Conservation (phyloP, 2,888 invertebrate species). For the Protodeltote pygarga region DNA sequence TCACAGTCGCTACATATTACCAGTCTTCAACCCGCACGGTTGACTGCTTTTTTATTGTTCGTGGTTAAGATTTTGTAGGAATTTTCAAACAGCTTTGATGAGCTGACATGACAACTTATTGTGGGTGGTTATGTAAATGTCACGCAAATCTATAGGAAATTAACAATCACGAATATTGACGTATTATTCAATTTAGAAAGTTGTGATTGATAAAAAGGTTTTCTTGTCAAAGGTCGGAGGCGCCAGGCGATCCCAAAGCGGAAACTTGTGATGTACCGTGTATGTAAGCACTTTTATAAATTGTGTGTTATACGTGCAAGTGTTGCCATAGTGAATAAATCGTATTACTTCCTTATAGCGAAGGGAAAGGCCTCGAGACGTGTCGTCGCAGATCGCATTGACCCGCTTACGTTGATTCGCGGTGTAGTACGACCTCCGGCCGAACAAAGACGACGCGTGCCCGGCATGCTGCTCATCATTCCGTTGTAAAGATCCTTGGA, state of each 20-base stretch:
- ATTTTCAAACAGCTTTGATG: conserved; percentile 6
- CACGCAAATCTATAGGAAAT: conserved; percentile 12
- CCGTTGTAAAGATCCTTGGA: conserved; percentile 41
- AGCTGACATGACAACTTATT: neutral
- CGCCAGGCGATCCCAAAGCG: conserved; percentile 4
- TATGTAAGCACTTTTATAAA: conserved; percentile 32
- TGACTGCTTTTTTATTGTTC: too few relatives aligned
- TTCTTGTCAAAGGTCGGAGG: conserved; percentile 27
- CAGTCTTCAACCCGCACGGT: neutral
- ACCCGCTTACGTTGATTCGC: conserved; percentile 64
- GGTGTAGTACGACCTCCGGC: conserved; percentile 47
- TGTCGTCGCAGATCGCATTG: conserved; percentile 69
- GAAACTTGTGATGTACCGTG: conserved; percentile 18
- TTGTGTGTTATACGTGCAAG: conserved; percentile 27
- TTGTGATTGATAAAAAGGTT: conserved; percentile 24
- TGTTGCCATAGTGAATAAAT: conserved; percentile 53
- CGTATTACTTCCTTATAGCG: conserved; percentile 63
- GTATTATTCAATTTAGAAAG: conserved; percentile 41
- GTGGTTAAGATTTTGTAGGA: conserved; percentile 5
- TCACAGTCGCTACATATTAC: conserved; percentile 3
- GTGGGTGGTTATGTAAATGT: conserved; percentile 8
- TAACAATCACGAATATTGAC: conserved; percentile 14
- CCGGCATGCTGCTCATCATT: conserved; percentile 54
- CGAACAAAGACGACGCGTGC: conserved; percentile 59
- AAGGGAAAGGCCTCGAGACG: conserved; percentile 71